phyloP scores from a whole-genome alignment of 2,113 vertebrate species.

The Polypterus bichir region DNA sequence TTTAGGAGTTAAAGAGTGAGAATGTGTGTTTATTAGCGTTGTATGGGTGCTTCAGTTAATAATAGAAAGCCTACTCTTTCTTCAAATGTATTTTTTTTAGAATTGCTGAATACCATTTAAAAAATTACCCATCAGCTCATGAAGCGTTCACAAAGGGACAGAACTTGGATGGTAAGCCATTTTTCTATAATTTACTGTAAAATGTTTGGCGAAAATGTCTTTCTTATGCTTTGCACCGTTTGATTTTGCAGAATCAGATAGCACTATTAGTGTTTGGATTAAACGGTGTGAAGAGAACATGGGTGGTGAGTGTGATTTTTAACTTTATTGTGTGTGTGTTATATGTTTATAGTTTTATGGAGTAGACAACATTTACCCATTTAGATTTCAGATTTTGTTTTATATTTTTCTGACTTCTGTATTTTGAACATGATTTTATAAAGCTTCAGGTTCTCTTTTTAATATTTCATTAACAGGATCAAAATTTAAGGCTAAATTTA shows the following conservation, averaged over 20 bases:
- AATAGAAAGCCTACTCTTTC: slow-evolving; percentile 5
- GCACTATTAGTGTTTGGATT: slow-evolving; percentile 70
- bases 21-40: no score
- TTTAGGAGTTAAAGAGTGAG: no score
- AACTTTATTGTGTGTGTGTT: slow-evolving; percentile 3
- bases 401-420: no score
- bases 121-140: slow-evolving; percentile 65
- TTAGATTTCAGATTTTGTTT: no score
- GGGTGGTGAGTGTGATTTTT: slow-evolving; percentile 54
- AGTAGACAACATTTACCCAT: no score
- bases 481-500: no score
- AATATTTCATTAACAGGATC: no score
- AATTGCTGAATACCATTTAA: slow-evolving; percentile 84
- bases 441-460: no score
- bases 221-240: slow-evolving; percentile 6
- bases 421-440: no score
- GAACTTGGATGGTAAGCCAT: slow-evolving; percentile 71
- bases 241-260: slow-evolving; percentile 51
- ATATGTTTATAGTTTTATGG: no score
- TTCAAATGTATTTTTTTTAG: slow-evolving; percentile 35
- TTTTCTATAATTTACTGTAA: neutral
- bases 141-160: slow-evolving; percentile 72
- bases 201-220: no score
- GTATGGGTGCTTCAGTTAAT: no score
- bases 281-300: slow-evolving; percentile 71